These are phyloP conservation scores for Momotus momota DNA, from an alignment of 2,797 vertebrate genomes.

Conservation along the genomic window DNA sequence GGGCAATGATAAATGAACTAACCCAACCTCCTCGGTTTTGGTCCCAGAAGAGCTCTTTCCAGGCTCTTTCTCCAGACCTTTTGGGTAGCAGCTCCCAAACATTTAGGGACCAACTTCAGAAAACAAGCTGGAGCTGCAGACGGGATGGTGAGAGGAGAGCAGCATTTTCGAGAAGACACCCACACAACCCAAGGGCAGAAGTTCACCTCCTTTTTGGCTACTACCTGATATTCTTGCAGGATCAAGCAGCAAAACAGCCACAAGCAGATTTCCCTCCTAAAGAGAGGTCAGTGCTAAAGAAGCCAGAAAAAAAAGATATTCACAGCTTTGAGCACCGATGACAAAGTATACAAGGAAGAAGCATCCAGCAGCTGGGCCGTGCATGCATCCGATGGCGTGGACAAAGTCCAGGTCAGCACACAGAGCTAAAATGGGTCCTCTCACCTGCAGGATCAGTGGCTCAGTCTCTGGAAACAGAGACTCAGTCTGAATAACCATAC, in stretches of 20 bases:
- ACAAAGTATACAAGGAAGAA: not conserved
- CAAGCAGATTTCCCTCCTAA: not conserved
- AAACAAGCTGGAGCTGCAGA: not conserved
- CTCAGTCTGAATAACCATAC: not conserved
- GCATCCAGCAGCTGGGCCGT: not conserved
- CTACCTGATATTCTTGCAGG: not conserved
- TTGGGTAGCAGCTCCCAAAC: not conserved
- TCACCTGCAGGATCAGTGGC: rapidly evolving
- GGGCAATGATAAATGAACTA: not conserved
- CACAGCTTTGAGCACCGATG: not conserved
- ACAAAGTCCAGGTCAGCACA: not conserved
- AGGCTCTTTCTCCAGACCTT: not conserved
- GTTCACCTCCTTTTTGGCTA: not conserved
- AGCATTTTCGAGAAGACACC: not conserved
- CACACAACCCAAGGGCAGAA: not conserved
- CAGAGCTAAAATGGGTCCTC: not conserved
- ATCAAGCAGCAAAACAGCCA: not conserved
- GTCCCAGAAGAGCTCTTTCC: not conserved
- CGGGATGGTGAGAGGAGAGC: not conserved
- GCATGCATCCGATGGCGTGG: rapidly evolving
- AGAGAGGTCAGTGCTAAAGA: not conserved
- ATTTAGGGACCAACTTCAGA: not conserved
- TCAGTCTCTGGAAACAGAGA: not conserved
- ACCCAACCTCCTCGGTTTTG: not conserved
- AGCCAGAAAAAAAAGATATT: not conserved